Conservation (phyloP, 2,797 vertebrate species). For the Menidia menidia region DNA sequence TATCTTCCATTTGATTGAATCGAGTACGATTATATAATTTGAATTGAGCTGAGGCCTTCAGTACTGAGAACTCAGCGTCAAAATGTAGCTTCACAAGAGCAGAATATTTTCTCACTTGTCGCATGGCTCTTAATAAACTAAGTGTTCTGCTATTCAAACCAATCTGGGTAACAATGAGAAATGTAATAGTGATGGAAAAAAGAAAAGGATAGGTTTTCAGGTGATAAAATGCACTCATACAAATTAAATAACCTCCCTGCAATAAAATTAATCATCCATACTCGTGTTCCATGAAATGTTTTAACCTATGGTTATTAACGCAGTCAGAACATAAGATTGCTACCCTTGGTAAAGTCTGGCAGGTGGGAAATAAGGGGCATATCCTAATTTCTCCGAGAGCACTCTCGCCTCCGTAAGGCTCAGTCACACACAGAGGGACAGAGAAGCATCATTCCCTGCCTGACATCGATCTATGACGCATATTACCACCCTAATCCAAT, state of each 20-base stretch:
- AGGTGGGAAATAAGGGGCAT: conserved; percentile 62
- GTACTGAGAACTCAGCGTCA: too few species aligned
- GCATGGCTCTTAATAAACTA: too few species aligned
- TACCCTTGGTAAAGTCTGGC: conserved; percentile 49
- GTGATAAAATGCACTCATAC: background rate
- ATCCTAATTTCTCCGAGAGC: conserved; percentile 65
- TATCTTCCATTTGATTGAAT: too few species aligned
- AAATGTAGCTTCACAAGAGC: too few species aligned
- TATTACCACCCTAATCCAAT: conserved; percentile 79
- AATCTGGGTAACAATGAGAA: background rate
- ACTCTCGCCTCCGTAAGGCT: conserved; percentile 57
- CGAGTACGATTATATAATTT: too few species aligned
- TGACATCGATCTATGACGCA: conserved; percentile 81
- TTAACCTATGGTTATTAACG: conserved; percentile 16
- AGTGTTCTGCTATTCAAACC: background rate
- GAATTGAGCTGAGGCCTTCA: too few species aligned
- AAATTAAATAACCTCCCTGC: background rate
- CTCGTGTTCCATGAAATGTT: conserved; percentile 8
- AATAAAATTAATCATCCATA: conserved; percentile 28
- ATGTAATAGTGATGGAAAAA: background rate
- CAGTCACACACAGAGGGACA: conserved; percentile 34
- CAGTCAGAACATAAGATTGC: conserved; percentile 38
- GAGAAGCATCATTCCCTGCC: conserved; percentile 57
- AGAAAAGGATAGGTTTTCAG: conserved; percentile 9
- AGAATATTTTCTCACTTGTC: too few species aligned